Base-by-base conservation (phyloP, 1,140 invertebrate species). In the Bradysia coprophila region DNA sequence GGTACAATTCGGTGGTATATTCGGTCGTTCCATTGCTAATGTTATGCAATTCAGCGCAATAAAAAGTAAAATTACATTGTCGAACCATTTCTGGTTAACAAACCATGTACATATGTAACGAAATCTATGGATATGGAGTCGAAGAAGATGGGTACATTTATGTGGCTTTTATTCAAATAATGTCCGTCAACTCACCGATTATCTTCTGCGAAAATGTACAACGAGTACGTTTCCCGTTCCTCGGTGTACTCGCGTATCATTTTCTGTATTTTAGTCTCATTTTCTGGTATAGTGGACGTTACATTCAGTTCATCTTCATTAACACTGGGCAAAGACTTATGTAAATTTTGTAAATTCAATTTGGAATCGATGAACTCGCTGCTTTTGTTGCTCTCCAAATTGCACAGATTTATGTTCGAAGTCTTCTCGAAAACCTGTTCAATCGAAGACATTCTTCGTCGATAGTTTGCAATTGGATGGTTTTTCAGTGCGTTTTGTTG, bases 31-130 rank as follows among this genome's bases (percentile, higher is more conserved):
- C 94, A 98, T 98, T 1, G 95, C 95, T 38, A 99, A 62, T 0
- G 94, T 98, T 42, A 98, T 95, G 58, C 90, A 94, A 64, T 98
- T 98, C 18, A 96, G 69, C 11, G 90, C 93, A 51, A 99, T 99
- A 59, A 98, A 97, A 18, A 96, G 71, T 10, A 99, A 67, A 9
- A 98, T 82, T 18, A 82, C 75, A 59, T 97, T 96, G 64, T 99
- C 96, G 64, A 99, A 99, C 84, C 87, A 94, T 56, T 84, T 85
- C 54, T 89, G 77, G 34, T 81, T 78, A 20, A 94, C 86, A 48
- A 94, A 71, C 68, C 75, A 79, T 38, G 65, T 66, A 62, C 91
- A 96, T 13, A 81, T 62, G 48, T 71, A 65, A 39, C 91, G 74
- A 58, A 96, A 78, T 48, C 85, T 92, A 51, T 44, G 61, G 59